Conservation (phyloP, 1,140 invertebrate genomes). For the Tribolium madens region DNA sequence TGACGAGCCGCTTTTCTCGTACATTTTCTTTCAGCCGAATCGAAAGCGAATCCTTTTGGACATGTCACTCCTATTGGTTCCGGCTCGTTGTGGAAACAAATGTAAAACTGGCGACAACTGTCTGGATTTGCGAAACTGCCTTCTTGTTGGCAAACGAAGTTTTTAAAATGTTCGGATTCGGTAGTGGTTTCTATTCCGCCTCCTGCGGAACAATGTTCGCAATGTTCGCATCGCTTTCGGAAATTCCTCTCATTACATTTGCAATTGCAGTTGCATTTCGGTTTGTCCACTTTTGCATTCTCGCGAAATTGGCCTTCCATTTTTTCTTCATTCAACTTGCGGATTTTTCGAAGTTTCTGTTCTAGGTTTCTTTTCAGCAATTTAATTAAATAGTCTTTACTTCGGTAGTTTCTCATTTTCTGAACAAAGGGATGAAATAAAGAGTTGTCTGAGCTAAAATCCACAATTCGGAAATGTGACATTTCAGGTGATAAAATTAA, state of each 20-base stretch:
- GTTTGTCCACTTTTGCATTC: not conserved
- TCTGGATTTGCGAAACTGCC: not conserved
- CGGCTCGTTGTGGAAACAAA: not conserved
- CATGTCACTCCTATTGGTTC: not conserved
- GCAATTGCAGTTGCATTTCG: slow-evolving; percentile 6
- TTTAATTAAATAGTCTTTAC: slow-evolving; percentile 11
- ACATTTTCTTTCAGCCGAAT: not conserved
- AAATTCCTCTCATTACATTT: slow-evolving; percentile 2
- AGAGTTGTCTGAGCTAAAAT: slow-evolving; percentile 8
- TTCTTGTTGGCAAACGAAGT: not conserved
- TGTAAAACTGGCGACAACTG: slow-evolving; percentile 13
- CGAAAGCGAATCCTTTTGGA: slow-evolving; percentile 7
- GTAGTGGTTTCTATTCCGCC: not conserved
- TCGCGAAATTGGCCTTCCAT: not conserved
- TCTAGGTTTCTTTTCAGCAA: not conserved
- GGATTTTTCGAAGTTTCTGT: not conserved
- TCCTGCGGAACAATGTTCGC: not conserved
- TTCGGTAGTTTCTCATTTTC: slow-evolving; percentile 5
- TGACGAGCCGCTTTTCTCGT: slow-evolving; percentile 1
- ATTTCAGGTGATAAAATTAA: slow-evolving; percentile 7
- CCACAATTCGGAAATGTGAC: not conserved
- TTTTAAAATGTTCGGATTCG: not conserved
- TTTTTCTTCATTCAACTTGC: not conserved
- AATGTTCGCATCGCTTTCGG: not conserved
- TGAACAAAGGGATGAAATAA: slow-evolving; percentile 5